Conservation (phyloP, 92 coral and sea anemone species). For the Zoanthus sociatus region DNA sequence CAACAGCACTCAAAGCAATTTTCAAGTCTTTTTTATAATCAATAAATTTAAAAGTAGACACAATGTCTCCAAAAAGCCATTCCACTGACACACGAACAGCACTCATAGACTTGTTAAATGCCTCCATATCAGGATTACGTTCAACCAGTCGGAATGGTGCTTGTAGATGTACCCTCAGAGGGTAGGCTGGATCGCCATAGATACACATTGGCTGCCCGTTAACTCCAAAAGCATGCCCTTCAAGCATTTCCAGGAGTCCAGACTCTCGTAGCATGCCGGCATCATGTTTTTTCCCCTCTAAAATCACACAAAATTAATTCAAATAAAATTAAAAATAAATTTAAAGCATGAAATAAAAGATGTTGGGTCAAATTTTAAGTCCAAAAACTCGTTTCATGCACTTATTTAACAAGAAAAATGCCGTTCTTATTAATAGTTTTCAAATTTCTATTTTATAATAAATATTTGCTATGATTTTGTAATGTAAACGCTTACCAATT, state of each 20-base stretch:
- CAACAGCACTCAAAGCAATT: background rate
- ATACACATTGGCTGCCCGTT: background rate
- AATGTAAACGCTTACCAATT: background rate
- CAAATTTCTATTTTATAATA: too few species aligned
- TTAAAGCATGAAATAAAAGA: background rate
- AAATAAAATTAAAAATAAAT: background rate
- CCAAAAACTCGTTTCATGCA: too few species aligned
- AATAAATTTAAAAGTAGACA: conserved; percentile 1
- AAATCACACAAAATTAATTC: background rate
- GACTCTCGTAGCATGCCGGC: conserved; percentile 20
- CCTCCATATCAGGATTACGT: background rate
- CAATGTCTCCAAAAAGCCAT: conserved; percentile 33
- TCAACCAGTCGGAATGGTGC: conserved; percentile 2
- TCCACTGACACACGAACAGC: conserved; percentile 11
- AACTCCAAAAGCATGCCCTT: background rate
- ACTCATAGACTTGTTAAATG: conserved; percentile 10
- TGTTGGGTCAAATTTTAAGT: background rate
- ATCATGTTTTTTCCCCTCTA: conserved; percentile 6
- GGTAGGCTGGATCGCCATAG: conserved; percentile 20
- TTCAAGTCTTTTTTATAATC: conserved; percentile 11
- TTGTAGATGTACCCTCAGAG: conserved; percentile 3
- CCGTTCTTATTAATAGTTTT: background rate
- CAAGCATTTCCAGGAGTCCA: conserved; percentile 8
- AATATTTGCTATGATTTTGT: background rate
- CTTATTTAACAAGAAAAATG: background rate